These are phyloP conservation scores for Aplodontia rufa DNA, from an alignment of 2,113 vertebrate genomes.

Conservation along the genomic window DNA sequence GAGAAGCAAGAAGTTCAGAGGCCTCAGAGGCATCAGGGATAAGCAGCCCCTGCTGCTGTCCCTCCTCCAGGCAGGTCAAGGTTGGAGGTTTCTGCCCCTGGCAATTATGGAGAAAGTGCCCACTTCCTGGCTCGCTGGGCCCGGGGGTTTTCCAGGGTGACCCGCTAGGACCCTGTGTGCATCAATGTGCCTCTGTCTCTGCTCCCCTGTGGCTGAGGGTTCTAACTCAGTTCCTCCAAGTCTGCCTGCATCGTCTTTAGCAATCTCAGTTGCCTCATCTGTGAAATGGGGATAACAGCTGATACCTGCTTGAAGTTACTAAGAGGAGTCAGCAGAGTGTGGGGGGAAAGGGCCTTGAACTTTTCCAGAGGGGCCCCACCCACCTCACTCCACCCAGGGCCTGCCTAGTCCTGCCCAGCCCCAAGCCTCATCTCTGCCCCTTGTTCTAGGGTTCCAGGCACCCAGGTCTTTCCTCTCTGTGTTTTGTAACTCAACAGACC, in stretches of 20 bases:
- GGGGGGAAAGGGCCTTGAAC: not conserved
- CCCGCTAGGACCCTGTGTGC: not conserved
- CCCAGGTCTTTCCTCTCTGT: not conserved
- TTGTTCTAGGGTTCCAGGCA: not conserved
- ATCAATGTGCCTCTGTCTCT: not conserved
- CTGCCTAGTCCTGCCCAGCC: not conserved
- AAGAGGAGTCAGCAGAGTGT: not conserved
- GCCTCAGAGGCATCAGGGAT: no score
- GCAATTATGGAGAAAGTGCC: not conserved
- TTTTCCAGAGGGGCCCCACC: not conserved
- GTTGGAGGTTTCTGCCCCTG: not conserved
- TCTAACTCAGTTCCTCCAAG: not conserved
- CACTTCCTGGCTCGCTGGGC: not conserved
- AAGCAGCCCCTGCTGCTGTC: no score
- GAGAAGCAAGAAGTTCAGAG: not conserved
- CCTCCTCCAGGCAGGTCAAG: not conserved
- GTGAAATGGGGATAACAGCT: no score
- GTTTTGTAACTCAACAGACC: not conserved
- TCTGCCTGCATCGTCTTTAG: not conserved
- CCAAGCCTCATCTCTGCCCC: not conserved
- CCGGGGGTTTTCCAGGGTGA: not conserved
- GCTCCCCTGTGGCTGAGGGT: not conserved
- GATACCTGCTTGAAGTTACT: not conserved
- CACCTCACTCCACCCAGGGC: no score
- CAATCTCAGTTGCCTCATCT: not conserved